Percentiles rank a stretch among this genome's conserved stretches.
phyloP scores from a whole-genome alignment of 1,140 invertebrate genomes.

The Paralvinella palmiformis region DNA sequence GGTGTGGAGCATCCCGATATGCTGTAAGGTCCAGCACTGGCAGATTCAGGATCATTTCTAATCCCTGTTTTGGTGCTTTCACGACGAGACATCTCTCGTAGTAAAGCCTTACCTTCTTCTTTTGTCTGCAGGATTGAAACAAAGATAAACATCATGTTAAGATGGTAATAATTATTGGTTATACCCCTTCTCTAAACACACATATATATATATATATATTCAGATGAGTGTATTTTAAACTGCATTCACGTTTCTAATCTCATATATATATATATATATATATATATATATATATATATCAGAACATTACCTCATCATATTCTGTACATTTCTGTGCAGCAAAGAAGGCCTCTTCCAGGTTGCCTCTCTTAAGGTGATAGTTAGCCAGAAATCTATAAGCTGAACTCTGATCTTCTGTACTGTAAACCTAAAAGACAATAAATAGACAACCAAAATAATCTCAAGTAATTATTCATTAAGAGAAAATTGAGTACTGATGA shows the following conservation, averaged over 20 bases:
- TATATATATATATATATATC: not conserved
- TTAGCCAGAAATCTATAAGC: conserved; percentile 87
- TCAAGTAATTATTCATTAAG: too few species aligned
- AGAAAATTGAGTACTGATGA: too few species aligned
- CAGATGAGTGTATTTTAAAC: not conserved
- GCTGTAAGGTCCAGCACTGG: too few species aligned
- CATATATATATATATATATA: not conserved
- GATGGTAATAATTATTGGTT: not conserved
- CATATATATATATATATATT: not conserved
- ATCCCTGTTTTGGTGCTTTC: too few species aligned
- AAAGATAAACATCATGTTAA: not conserved
- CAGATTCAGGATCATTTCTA: too few species aligned
- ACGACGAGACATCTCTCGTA: conserved; percentile 64
- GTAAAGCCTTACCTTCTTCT: conserved; percentile 81
- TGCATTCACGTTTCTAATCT: not conserved
- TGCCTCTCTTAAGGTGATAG: conserved; percentile 70
- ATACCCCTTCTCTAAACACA: not conserved
- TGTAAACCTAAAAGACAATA: too few species aligned
- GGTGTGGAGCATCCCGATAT: too few species aligned
- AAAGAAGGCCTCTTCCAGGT: conserved; percentile 79
- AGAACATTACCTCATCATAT: conserved; percentile 57
- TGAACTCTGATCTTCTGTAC: conserved; percentile 68
- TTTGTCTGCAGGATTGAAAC: conserved; percentile 61
- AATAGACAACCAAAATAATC: too few species aligned
- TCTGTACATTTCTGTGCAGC: conserved; percentile 91